Percentiles rank a stretch among this genome's conserved stretches.
Evolutionary conservation across 2,888 invertebrate species (phyloP).

Genomic region (Phalangium opilio): DNA sequence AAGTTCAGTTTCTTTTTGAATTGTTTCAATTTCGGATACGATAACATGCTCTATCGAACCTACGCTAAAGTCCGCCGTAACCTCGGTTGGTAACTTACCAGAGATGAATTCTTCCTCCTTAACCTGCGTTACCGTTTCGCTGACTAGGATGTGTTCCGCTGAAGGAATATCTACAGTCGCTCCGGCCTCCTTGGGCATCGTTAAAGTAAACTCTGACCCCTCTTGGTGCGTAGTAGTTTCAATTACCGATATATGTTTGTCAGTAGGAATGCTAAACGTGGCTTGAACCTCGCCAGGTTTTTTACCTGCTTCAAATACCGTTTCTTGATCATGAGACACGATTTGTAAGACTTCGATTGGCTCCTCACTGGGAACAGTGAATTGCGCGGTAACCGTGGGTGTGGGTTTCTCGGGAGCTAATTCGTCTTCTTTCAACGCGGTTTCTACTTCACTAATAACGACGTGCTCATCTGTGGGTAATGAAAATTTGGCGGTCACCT

Average conservation of each 20-base stretch:
- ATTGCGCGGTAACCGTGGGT: slow-evolving; percentile 4
- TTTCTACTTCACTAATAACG: slow-evolving; percentile 15
- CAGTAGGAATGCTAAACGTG: slow-evolving; percentile 1
- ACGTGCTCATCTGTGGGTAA: slow-evolving; percentile 18
- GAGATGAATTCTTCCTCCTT: slow-evolving; percentile 6
- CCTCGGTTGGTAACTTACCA: slow-evolving; percentile 9
- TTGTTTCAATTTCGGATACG: slow-evolving; percentile 6
- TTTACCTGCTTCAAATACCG: slow-evolving; percentile 6
- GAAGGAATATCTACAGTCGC: slow-evolving; percentile 8
- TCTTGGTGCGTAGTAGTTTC: not conserved
- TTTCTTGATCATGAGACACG: slow-evolving; percentile 10
- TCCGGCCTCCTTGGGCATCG: not conserved
- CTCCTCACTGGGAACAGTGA: slow-evolving; percentile 16
- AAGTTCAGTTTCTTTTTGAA: slow-evolving; percentile 11
- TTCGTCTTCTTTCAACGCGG: slow-evolving; percentile 15
- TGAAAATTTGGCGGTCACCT: slow-evolving; percentile 10
- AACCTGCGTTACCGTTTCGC: slow-evolving; percentile 12
- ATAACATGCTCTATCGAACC: slow-evolving; percentile 18
- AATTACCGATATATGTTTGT: slow-evolving; percentile 8
- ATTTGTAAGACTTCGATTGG: slow-evolving; percentile 19
- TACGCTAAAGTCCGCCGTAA: slow-evolving; percentile 12
- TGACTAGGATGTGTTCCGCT: slow-evolving; percentile 15
- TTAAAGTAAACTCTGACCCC: not conserved
- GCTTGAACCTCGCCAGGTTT: not conserved
- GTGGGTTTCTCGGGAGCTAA: slow-evolving; percentile 9